These are phyloP conservation scores for Omphaloscelis lunosa DNA, from an alignment of 2,888 invertebrate species.

Conservation along the genomic window DNA sequence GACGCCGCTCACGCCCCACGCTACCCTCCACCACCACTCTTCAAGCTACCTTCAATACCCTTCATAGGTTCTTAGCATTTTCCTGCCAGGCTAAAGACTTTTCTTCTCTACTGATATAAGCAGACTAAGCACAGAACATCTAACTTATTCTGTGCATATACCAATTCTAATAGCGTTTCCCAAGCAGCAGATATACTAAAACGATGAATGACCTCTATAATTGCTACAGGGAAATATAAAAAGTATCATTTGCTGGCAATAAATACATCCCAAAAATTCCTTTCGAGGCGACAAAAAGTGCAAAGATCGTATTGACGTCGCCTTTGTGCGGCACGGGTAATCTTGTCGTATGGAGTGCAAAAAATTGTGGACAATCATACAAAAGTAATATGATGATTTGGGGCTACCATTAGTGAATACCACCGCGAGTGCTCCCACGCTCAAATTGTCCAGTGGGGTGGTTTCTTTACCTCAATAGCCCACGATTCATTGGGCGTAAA, in stretches of 20 bases:
- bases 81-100: background rate
- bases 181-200: background rate
- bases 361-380: conserved; percentile 84
- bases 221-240: conserved; percentile 29
- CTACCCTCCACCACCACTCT: conserved; percentile 9
- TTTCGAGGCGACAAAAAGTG: conserved; percentile 74
- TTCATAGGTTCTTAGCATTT: background rate
- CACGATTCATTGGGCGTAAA: conserved; percentile 55
- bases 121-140: background rate
- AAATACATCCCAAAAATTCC: conserved; percentile 51
- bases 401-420: conserved; percentile 84
- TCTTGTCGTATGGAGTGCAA: conserved; percentile 75
- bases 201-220: conserved; percentile 19
- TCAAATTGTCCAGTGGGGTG: conserved; percentile 79
- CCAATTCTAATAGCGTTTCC: background rate
- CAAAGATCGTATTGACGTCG: conserved; percentile 71
- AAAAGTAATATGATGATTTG: conserved; percentile 86
- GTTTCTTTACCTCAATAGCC: conserved; percentile 73
- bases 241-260: conserved; percentile 51
- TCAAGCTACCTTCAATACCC: background rate
- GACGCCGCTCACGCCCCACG: conserved; percentile 58
- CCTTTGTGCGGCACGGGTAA: conserved; percentile 67
- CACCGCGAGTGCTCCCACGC: conserved; percentile 86
- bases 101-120: background rate
- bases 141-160: background rate